Percentiles rank a stretch among this genome's conserved stretches.
phyloP scores from a whole-genome alignment of 2,888 invertebrate species.

The Eueremaeus valkanovi region DNA sequence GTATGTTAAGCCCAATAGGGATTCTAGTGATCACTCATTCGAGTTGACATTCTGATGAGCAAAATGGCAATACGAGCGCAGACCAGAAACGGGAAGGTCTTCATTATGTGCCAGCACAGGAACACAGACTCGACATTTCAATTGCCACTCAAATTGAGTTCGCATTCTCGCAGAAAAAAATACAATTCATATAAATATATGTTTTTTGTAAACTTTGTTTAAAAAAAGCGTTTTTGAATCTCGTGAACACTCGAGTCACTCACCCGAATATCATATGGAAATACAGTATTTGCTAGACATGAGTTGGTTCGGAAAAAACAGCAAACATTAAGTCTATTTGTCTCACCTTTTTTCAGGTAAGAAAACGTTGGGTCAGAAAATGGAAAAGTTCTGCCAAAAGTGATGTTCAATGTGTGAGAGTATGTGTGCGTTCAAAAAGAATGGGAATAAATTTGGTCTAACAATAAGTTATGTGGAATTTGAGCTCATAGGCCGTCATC shows the following conservation, averaged over 20 bases:
- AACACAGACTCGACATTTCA: slow-evolving; percentile 26
- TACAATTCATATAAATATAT: slow-evolving; percentile 21
- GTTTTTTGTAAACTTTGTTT: background rate
- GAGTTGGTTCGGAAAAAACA: slow-evolving; percentile 7
- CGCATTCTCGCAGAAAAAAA: slow-evolving; percentile 14
- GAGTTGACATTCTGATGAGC: slow-evolving; percentile 37
- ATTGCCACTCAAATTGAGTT: slow-evolving; percentile 27
- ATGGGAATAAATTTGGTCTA: background rate
- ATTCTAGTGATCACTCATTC: slow-evolving; percentile 36
- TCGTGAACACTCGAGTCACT: background rate
- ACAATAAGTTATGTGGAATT: background rate
- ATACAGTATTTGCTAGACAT: background rate
- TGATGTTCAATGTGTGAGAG: too few relatives aligned
- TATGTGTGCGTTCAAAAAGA: too few relatives aligned
- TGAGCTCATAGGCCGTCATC: background rate
- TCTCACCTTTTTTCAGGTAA: background rate
- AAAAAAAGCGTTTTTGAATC: background rate
- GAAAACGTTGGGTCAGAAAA: background rate
- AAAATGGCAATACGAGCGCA: slow-evolving; percentile 9
- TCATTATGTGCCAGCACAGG: slow-evolving; percentile 35
- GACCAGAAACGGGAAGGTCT: slow-evolving; percentile 34
- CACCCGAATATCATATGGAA: slow-evolving; percentile 2
- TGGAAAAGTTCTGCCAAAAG: background rate
- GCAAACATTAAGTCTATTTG: slow-evolving; percentile 24
- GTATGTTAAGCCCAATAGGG: slow-evolving; percentile 37